Evolutionary conservation across 2,113 vertebrate genomes (phyloP).

Genomic region (Elachura formosa): DNA sequence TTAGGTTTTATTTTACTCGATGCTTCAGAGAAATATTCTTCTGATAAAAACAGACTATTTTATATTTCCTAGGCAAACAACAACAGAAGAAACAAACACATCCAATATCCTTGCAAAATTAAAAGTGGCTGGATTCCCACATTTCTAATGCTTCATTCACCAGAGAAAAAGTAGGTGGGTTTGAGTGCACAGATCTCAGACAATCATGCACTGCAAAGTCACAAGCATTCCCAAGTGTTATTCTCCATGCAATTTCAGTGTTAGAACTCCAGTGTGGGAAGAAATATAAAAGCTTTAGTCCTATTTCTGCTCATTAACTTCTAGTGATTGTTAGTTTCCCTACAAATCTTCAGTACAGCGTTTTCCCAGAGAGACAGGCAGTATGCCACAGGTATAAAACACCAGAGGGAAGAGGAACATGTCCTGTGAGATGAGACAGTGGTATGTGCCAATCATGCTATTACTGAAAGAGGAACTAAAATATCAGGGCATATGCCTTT

Average conservation of each 20-base stretch:
- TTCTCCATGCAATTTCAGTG: not conserved
- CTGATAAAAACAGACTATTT: not conserved
- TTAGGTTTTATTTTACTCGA: not conserved
- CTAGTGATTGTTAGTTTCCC: not conserved
- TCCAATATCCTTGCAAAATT: not conserved
- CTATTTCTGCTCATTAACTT: not conserved
- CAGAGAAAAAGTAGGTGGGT: not conserved
- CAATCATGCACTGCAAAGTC: not conserved
- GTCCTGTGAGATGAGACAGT: not conserved
- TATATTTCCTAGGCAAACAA: not conserved
- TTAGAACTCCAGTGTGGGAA: not conserved
- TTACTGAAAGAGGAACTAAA: not conserved
- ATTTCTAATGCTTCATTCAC: not conserved
- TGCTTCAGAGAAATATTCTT: not conserved
- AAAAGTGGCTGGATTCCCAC: not conserved
- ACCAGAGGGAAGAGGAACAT: not conserved
- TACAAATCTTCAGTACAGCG: not conserved
- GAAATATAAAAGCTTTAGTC: not conserved
- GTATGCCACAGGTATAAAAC: not conserved
- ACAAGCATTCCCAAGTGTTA: not conserved
- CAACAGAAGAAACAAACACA: not conserved
- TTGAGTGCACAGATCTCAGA: not conserved
- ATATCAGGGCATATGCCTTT: not conserved
- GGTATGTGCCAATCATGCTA: accelerated
- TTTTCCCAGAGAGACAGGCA: not conserved